phyloP scores from a whole-genome alignment of 2,113 vertebrate species.

The Triplophysa siluroides region DNA sequence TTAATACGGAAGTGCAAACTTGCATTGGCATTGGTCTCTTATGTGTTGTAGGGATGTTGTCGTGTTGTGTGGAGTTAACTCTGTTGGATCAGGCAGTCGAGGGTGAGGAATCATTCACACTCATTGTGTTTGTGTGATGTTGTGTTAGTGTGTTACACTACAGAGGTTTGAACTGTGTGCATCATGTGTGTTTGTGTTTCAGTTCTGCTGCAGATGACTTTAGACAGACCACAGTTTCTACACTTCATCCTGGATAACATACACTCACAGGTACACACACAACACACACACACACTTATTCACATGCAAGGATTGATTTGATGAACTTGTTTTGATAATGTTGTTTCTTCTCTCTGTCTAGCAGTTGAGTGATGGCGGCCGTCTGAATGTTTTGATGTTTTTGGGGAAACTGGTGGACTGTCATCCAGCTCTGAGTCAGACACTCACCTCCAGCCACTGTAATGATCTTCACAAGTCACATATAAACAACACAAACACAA shows the following conservation, averaged over 20 bases:
- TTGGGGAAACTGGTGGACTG: slow-evolving; percentile 85
- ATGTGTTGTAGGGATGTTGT: slow-evolving; percentile 77
- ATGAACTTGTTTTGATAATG: neutral
- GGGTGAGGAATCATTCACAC: slow-evolving; percentile 75
- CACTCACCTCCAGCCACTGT: slow-evolving; percentile 81
- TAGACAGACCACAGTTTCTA: slow-evolving; percentile 77
- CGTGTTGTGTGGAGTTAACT: slow-evolving; percentile 73
- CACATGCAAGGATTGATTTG: neutral
- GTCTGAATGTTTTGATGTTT: slow-evolving; percentile 74
- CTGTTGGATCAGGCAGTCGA: slow-evolving; percentile 77
- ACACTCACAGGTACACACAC: slow-evolving; percentile 80
- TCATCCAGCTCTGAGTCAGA: slow-evolving; percentile 75
- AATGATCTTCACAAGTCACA: slow-evolving; percentile 44
- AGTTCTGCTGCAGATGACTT: slow-evolving; percentile 85
- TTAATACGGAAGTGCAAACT: no score
- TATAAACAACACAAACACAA: no score
- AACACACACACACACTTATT: neutral
- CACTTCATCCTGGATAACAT: slow-evolving; percentile 80
- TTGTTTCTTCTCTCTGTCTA: neutral
- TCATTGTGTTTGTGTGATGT: neutral
- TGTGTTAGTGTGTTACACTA: neutral
- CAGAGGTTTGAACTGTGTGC: neutral
- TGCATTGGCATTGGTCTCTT: no score
- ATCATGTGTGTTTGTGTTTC: slow-evolving; percentile 53
- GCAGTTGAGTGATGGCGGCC: slow-evolving; percentile 62